phyloP scores from a whole-genome alignment of 2,113 vertebrate genomes.

The Haplotaxodon microlepis region DNA sequence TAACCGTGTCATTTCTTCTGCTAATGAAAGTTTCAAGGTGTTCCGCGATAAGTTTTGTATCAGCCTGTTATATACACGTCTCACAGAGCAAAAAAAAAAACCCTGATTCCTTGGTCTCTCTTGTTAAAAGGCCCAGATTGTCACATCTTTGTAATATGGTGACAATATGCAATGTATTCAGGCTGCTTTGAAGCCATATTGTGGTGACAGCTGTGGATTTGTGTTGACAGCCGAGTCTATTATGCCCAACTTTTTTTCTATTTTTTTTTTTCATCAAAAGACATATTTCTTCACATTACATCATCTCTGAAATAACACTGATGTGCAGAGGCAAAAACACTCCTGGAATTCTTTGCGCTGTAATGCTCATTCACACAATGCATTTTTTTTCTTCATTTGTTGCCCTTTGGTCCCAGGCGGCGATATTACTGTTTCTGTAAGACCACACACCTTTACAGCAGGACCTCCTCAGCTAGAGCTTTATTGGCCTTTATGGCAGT shows the following conservation, averaged over 20 bases:
- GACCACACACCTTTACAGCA: not conserved
- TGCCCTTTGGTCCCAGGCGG: not conserved
- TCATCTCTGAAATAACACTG: constrained; percentile 12
- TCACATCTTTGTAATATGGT: constrained; percentile 11
- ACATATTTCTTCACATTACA: constrained; percentile 36
- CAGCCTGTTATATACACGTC: not conserved
- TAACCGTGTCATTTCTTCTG: constrained; percentile 29
- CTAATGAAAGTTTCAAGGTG: not conserved
- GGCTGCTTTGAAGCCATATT: constrained; percentile 32
- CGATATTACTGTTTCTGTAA: not conserved
- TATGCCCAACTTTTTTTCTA: not conserved
- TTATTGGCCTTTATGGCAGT: not conserved
- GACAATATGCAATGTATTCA: constrained; percentile 3
- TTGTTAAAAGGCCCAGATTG: not conserved
- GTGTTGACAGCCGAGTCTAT: constrained; percentile 32
- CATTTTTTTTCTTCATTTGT: constrained; percentile 4
- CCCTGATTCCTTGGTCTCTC: not conserved
- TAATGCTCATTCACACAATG: not conserved
- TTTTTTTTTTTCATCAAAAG: constrained; percentile 22
- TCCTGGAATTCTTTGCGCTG: not conserved
- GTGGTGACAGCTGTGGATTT: constrained; percentile 32
- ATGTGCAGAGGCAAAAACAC: not conserved
- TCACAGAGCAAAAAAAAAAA: not conserved
- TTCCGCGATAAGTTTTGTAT: not conserved
- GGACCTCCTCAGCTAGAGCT: not conserved